Base-by-base conservation (phyloP, 2,113 vertebrate genomes). In the Ochotona curzoniae region DNA sequence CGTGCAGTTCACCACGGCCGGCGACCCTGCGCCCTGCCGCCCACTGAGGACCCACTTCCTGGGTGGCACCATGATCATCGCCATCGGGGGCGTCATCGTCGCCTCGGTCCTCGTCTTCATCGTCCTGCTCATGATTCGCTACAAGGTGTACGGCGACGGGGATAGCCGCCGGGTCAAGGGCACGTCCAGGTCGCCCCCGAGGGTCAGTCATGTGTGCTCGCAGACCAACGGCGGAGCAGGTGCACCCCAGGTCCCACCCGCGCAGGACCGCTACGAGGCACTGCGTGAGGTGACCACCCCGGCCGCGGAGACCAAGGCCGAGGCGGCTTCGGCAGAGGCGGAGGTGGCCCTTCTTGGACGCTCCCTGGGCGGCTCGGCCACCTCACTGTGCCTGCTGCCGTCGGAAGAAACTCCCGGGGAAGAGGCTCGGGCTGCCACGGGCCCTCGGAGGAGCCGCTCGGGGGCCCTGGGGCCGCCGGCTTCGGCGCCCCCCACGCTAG, bases 51-150 rank as follows among this genome's bases (percentile, higher is more conserved):
- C 99, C 57, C 99, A 99, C 94, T 99, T 99, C 96, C 96, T 99
- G 69, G 99, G 99, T 4, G 99, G 99, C 94, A 99, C 99, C 91
- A 99, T 99, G 99, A 99, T 99, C 98, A 99, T 99, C 96, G 99
- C 99, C 97, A 99, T 99, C 75, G 99, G 99, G 12, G 99, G 99
- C 21, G 99, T 99, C 97, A 99, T 99, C 63, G 99, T 99, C 71
- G 99, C 99, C 25, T 99, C 99, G 0, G 99, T 99, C 90, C 98
- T 99, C 30, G 99, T 99, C 93, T 99, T 99, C 98, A 99, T 99
- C 96, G 98, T 99, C 97, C 99, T 99, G 97, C 98, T 99, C 88
- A 99, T 99, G 98, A 99, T 99, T 93, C 99, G 99, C 60, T 99
- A 99, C 98, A 99, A 99, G 95, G 98, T 99, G 87, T 99, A 99